A percentile compares a stretch with the other conserved stretches of the same genome.
Conservation (phyloP, 1,140 invertebrate species). For the Triops longicaudatus region DNA sequence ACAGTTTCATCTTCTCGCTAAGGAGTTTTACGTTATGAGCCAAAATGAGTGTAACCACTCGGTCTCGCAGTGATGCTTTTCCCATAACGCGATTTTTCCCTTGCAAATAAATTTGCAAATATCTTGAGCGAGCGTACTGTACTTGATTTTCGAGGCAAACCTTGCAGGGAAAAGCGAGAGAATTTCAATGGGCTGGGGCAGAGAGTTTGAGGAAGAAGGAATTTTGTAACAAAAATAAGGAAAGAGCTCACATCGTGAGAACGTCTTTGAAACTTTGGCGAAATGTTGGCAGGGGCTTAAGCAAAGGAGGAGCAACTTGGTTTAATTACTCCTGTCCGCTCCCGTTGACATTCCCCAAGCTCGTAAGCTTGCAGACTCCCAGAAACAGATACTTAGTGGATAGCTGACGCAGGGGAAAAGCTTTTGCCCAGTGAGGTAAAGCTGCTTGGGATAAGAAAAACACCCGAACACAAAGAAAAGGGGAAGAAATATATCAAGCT, state of each 20-base stretch:
- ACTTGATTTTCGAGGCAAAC: too few species aligned
- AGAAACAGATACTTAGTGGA: not conserved
- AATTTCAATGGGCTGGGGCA: too few species aligned
- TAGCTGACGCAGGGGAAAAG: not conserved
- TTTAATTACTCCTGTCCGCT: constrained; percentile 15
- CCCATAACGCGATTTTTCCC: not conserved
- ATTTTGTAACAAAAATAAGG: not conserved
- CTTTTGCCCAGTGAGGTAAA: not conserved
- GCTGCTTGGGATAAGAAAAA: not conserved
- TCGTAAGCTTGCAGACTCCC: constrained; percentile 14
- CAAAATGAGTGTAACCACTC: not conserved
- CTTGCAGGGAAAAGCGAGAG: too few species aligned
- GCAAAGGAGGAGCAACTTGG: not conserved
- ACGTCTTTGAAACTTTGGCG: not conserved
- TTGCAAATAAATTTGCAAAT: not conserved
- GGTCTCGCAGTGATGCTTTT: not conserved
- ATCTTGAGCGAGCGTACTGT: not conserved
- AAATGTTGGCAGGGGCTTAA: constrained; percentile 9
- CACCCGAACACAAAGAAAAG: not conserved
- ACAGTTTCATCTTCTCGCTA: not conserved
- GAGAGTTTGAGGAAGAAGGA: not conserved
- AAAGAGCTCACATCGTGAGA: constrained; percentile 3
- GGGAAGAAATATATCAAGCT: not conserved
- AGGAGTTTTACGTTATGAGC: not conserved
- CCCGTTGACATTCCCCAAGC: not conserved